Evolutionary conservation across 2,797 vertebrate genomes (phyloP), one percentile per base, ranked within the genome.

Genomic region (Sebastes nivosus): DNA sequence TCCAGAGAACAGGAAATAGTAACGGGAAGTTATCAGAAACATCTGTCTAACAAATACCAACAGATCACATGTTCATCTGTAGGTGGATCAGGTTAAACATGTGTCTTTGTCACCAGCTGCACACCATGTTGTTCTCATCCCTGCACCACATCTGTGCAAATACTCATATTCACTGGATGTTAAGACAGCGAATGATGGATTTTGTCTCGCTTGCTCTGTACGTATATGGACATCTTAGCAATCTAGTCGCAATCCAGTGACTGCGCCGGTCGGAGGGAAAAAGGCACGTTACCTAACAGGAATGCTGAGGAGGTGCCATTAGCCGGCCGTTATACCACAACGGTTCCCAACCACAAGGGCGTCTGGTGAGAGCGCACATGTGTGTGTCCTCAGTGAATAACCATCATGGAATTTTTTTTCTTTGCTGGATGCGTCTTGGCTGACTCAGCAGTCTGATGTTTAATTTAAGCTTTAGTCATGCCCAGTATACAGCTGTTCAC

Each of bases 361-460:
- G 69, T 88, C 84, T 86, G 81, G 78, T 57, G 77, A 72, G 46
- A 2, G 71, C 3, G 11, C 18, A 20, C 46, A 8, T 64, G 29
- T 77, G 74, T 81, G 78, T 87, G 78, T 87, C 61, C 66, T 79
- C 46, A 52, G 61, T 77, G 71, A 87, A 55, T 66, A 80, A 82
- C 75, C 65, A 71, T 84, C 65, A 85, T 90, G 91, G 92, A 95
- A 92, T 52, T 59, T 59, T 77, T 34, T 42, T 69, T 36, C 14
- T 14, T 75, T 81, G 57, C 70, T 87, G 63, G 76, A 75, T 84
- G 72, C 2, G n/a, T 81, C 76, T 36, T 42, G 59, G 46, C 75
- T 93, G 93, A 94, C 82, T 94, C 87, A 93, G 88, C 84, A 70
- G 85, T 80, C 87, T 90, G 70, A 77, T 81, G 80, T 90, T 88